Conservation (phyloP, 2,797 vertebrate genomes). For the Perodicticus potto region DNA sequence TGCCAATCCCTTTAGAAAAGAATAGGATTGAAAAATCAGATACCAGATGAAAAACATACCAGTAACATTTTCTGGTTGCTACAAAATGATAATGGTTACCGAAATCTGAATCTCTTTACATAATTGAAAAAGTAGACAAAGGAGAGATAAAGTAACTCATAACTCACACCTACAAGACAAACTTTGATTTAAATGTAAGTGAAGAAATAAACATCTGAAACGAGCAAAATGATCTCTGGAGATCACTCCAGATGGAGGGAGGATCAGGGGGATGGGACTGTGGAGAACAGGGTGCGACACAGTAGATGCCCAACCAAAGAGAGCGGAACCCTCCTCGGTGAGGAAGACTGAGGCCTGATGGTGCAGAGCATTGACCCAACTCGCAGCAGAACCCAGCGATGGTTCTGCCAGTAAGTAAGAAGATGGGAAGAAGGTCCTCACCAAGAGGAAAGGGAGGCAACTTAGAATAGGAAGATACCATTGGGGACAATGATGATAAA, state of each 20-base stretch:
- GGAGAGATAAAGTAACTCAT: background rate
- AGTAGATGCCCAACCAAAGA: background rate
- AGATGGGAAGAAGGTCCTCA: background rate
- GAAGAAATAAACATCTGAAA: conserved; percentile 1
- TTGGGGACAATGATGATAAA: background rate
- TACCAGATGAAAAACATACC: background rate
- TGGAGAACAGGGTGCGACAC: background rate
- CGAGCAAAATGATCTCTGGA: background rate
- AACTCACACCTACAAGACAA: background rate
- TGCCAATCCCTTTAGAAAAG: background rate
- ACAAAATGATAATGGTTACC: background rate
- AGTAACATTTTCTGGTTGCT: background rate
- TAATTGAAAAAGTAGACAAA: conserved; percentile 6
- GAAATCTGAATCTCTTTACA: background rate
- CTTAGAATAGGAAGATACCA: background rate
- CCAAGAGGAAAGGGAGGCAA: background rate
- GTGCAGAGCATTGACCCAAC: background rate
- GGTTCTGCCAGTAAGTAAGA: too few relatives aligned
- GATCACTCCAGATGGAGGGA: background rate
- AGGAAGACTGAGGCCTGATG: background rate
- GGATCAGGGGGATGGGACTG: background rate
- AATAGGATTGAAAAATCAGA: background rate
- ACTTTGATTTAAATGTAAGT: background rate
- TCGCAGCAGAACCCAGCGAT: background rate
- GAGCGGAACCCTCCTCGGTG: background rate